Evolutionary conservation across 2,797 vertebrate species (phyloP).

Genomic region (Pseudochirops corinnae): DNA sequence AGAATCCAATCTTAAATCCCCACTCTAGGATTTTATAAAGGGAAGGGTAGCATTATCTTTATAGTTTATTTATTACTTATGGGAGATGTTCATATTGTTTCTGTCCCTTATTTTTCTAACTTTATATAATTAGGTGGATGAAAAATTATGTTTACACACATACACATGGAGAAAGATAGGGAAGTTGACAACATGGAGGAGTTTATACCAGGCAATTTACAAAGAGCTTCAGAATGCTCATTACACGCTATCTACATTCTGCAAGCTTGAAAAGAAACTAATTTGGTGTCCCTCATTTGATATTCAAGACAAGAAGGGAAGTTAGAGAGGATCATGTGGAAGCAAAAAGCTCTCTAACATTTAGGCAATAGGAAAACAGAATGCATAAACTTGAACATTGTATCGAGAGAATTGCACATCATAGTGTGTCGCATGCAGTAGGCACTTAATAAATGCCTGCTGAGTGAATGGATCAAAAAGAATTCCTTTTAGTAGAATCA

Average conservation of each 20-base stretch:
- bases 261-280: slow-evolving; percentile 75
- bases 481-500: not conserved
- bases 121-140: slow-evolving; percentile 79
- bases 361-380: not conserved
- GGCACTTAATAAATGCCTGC: not conserved
- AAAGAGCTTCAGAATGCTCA: slow-evolving; percentile 79
- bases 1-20: slow-evolving; percentile 5
- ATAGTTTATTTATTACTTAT: slow-evolving; percentile 78
- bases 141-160: slow-evolving; percentile 81
- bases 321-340: slow-evolving; percentile 55
- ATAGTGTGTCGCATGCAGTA: not conserved
- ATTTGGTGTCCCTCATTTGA: slow-evolving; percentile 69
- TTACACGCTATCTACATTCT: slow-evolving; percentile 76
- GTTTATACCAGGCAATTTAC: slow-evolving; percentile 80
- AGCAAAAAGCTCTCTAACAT: not conserved
- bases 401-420: not conserved
- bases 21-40: slow-evolving; percentile 30
- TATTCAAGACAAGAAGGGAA: slow-evolving; percentile 72
- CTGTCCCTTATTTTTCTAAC: slow-evolving; percentile 74
- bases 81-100: slow-evolving; percentile 77
- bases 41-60: slow-evolving; percentile 45
- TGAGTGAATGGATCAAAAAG: not conserved
- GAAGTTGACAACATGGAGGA: slow-evolving; percentile 73
- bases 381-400: not conserved
- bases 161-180: slow-evolving; percentile 68